Conservation (phyloP, 2,888 invertebrate genomes). For the Scaptodrosophila latifasciaeformis region DNA sequence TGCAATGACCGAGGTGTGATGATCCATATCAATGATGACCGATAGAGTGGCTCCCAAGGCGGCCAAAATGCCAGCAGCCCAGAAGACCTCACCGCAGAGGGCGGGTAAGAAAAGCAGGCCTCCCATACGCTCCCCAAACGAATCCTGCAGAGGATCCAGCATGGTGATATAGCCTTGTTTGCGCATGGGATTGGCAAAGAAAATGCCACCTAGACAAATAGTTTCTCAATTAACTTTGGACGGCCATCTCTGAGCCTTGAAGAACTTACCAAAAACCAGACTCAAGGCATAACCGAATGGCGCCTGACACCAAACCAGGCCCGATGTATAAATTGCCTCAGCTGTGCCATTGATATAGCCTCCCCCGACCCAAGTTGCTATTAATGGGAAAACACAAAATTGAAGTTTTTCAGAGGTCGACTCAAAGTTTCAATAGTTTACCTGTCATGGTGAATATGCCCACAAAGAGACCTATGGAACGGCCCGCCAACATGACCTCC, state of each 20-base stretch:
- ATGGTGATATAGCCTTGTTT: constrained; percentile 98
- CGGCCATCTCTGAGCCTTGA: background rate
- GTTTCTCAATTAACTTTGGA: background rate
- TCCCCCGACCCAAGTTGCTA: constrained; percentile 99
- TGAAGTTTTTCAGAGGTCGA: background rate
- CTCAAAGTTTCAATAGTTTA: constrained; percentile 72
- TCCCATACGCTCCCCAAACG: constrained; percentile 98
- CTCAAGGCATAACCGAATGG: constrained; percentile 99
- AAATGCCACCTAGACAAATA: constrained; percentile 93
- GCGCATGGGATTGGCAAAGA: constrained; percentile 99
- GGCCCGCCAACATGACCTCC: constrained; percentile 98
- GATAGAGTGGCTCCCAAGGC: constrained; percentile 97
- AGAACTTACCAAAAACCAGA: constrained; percentile 88
- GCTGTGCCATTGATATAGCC: constrained; percentile 99
- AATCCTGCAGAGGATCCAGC: constrained; percentile 98
- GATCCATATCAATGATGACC: constrained; percentile 97
- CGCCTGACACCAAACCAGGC: constrained; percentile 98
- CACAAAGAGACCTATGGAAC: constrained; percentile 97
- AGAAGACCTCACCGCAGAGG: constrained; percentile 97
- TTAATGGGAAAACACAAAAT: constrained; percentile 38
- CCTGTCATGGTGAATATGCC: constrained; percentile 99
- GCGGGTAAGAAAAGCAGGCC: constrained; percentile 97
- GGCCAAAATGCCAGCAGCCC: constrained; percentile 98
- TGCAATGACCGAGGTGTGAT: constrained; percentile 92
- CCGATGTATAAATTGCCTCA: constrained; percentile 94